phyloP scores from a whole-genome alignment of 2,888 invertebrate genomes.

The Agrochola circellaris region DNA sequence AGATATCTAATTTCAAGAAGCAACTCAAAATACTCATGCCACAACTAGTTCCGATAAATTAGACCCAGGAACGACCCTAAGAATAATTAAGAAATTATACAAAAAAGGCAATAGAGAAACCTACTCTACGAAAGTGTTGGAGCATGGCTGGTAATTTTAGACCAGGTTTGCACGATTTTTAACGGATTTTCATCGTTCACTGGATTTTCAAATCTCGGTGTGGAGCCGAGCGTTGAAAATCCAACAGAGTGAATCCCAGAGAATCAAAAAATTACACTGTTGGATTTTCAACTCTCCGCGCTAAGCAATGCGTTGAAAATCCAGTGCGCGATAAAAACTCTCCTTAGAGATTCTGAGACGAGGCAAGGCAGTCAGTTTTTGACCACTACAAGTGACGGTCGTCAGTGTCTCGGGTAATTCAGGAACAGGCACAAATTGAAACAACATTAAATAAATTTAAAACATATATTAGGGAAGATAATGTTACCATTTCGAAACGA shows the following conservation, averaged over 20 bases:
- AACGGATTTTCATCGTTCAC: not conserved
- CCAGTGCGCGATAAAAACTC: not conserved
- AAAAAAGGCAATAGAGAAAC: not conserved
- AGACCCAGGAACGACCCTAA: not conserved
- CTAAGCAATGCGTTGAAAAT: not conserved
- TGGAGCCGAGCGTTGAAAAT: too few species aligned
- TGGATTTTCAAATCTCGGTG: too few species aligned
- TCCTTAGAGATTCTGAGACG: not conserved
- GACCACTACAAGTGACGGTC: not conserved
- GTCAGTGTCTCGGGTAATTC: not conserved
- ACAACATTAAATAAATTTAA: slow-evolving; percentile 74
- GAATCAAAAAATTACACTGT: not conserved
- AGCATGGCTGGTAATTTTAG: too few species aligned
- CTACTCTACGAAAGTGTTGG: not conserved
- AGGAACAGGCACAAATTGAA: slow-evolving; percentile 64
- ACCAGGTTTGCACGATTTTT: not conserved
- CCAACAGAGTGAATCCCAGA: not conserved
- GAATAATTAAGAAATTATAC: not conserved
- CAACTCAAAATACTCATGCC: not conserved
- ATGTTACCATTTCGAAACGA: slow-evolving; percentile 79
- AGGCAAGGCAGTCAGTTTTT: not conserved
- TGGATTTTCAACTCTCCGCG: too few species aligned
- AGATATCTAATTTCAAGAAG: not conserved
- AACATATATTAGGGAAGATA: slow-evolving; percentile 89
- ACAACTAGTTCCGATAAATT: not conserved